Percentiles rank a stretch among this genome's conserved stretches.
phyloP scores from a whole-genome alignment of 1,140 invertebrate species.

The Panulirus ornatus region DNA sequence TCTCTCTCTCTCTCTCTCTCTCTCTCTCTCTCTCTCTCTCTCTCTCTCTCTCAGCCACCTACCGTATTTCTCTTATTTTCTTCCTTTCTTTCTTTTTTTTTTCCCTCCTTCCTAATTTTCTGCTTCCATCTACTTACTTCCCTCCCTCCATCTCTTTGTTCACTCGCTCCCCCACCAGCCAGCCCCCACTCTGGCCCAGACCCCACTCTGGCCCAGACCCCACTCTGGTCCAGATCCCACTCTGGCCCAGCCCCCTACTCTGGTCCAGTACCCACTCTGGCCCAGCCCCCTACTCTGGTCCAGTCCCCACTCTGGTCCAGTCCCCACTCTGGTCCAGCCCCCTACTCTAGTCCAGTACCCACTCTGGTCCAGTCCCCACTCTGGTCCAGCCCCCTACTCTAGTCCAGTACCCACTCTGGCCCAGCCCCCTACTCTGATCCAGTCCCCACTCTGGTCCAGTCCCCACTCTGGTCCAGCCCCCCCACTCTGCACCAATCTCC shows the following conservation, averaged over 20 bases:
- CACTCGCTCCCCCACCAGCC: too few species aligned
- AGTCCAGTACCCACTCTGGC: too few species aligned
- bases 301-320: background rate
- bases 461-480: too few species aligned
- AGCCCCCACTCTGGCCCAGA: background rate
- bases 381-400: background rate
- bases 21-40: background rate
- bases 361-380: background rate
- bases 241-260: background rate
- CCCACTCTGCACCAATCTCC: too few species aligned
- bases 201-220: background rate
- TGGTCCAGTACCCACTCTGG: too few species aligned
- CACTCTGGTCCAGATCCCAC: background rate
- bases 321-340: background rate
- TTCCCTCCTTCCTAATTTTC: background rate
- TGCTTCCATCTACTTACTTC: background rate
- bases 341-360: too few species aligned
- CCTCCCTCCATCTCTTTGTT: background rate
- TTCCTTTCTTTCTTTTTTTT: background rate
- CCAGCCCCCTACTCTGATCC: too few species aligned
- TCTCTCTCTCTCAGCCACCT: background rate
- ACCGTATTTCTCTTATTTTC: too few species aligned
- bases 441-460: too few species aligned
- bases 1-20: background rate
- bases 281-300: background rate